A percentile compares a stretch with the other conserved stretches of the same genome.
Evolutionary conservation across 1,140 invertebrate species (phyloP).

Genomic region (Nasonia longicornis): DNA sequence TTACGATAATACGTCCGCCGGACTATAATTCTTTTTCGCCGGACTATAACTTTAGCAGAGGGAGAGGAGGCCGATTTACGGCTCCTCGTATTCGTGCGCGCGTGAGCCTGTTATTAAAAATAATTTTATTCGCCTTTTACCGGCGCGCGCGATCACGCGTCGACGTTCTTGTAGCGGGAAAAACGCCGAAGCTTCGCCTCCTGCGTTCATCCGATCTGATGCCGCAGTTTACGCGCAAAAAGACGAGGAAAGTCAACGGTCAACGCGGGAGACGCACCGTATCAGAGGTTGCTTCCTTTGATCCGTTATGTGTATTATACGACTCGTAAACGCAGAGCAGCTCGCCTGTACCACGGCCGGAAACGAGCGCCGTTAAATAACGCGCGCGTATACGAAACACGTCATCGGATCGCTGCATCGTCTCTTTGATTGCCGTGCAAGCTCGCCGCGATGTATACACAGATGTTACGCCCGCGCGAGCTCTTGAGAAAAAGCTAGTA

Average conservation of each 20-base stretch:
- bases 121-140: not conserved
- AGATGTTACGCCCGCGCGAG: not conserved
- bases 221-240: not conserved
- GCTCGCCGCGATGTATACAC: not conserved
- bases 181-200: not conserved
- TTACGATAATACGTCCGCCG: conserved; percentile 39
- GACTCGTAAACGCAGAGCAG: not conserved
- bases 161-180: not conserved
- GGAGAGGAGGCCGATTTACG: not conserved
- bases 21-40: conserved; percentile 20
- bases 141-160: not conserved
- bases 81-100: not conserved
- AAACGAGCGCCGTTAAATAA: conserved; percentile 3
- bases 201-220: too few relatives aligned
- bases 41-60: conserved; percentile 10
- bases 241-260: not conserved
- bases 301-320: conserved; percentile 4
- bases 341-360: not conserved
- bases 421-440: not conserved
- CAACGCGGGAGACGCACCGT: too few relatives aligned
- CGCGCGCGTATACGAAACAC: not conserved
- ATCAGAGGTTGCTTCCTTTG: conserved; percentile 7
- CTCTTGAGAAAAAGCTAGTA: not conserved
- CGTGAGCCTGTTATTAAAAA: conserved; percentile 25
- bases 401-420: not conserved